These are phyloP conservation scores for Saturnia japonica DNA, from an alignment of 2,888 invertebrate genomes.

Conservation along the genomic window DNA sequence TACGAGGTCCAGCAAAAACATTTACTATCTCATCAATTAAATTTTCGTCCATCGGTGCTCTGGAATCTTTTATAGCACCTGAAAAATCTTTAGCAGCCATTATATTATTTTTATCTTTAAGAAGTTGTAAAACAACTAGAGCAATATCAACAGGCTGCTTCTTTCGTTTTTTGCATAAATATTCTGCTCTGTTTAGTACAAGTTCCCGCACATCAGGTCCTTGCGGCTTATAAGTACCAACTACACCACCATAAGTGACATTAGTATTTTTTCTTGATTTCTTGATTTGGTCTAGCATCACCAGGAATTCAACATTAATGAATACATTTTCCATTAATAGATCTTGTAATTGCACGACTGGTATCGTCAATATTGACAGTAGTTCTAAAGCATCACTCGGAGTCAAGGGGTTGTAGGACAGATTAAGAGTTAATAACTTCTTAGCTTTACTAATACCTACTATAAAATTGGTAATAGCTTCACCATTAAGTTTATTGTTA, in stretches of 20 bases:
- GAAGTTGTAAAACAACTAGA: slow-evolving; percentile 43
- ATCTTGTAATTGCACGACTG: slow-evolving; percentile 44
- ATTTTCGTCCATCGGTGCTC: slow-evolving; percentile 45
- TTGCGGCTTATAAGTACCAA: slow-evolving; percentile 28
- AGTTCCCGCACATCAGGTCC: slow-evolving; percentile 53
- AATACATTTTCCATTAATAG: slow-evolving; percentile 55
- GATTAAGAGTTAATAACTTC: slow-evolving; percentile 49
- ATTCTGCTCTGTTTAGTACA: slow-evolving; percentile 55
- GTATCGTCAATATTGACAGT: slow-evolving; percentile 43
- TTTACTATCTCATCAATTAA: slow-evolving; percentile 49
- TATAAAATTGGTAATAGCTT: slow-evolving; percentile 42
- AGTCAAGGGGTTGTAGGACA: slow-evolving; percentile 60
- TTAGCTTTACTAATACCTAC: slow-evolving; percentile 42
- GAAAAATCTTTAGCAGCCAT: slow-evolving; percentile 46
- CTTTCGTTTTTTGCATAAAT: slow-evolving; percentile 46
- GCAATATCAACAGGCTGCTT: slow-evolving; percentile 50
- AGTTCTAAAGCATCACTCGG: slow-evolving; percentile 48
- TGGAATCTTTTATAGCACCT: slow-evolving; percentile 30
- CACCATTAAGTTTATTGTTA: slow-evolving; percentile 53
- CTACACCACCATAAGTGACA: slow-evolving; percentile 51
- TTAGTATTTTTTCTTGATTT: slow-evolving; percentile 42
- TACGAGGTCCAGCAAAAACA: slow-evolving; percentile 46
- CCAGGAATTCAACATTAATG: slow-evolving; percentile 46
- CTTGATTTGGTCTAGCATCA: slow-evolving; percentile 37
- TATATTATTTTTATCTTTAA: slow-evolving; percentile 43